These are phyloP conservation scores for Globodera ellingtonae DNA, from an alignment of 1,140 invertebrate genomes.

Conservation along the genomic window DNA sequence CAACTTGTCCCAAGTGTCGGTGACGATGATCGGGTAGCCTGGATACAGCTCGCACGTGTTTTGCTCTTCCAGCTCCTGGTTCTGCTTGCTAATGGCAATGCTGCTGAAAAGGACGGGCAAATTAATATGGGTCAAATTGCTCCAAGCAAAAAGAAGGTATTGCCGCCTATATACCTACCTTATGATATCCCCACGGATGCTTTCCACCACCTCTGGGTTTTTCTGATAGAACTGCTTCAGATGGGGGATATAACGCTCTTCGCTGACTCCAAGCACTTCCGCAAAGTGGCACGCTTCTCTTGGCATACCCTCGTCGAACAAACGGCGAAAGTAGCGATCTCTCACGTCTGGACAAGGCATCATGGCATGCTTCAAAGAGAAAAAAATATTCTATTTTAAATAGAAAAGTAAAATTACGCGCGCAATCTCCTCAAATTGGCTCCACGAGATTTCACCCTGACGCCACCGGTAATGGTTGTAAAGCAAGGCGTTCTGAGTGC, in stretches of 20 bases:
- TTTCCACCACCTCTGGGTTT: background rate
- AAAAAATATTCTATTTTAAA: background rate
- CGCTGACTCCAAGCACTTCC: background rate
- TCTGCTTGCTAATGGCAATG: constrained; percentile 13
- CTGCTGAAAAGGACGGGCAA: background rate
- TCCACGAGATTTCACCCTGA: background rate
- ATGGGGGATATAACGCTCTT: background rate
- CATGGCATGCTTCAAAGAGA: background rate
- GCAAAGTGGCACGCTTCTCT: constrained; percentile 17
- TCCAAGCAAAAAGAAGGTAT: background rate
- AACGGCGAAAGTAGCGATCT: constrained; percentile 10
- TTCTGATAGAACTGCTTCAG: background rate
- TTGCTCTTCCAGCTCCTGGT: constrained; percentile 18
- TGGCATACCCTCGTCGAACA: background rate
- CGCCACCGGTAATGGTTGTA: constrained; percentile 25
- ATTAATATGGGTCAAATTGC: background rate
- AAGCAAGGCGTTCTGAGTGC: constrained; percentile 17
- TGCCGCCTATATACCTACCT: background rate
- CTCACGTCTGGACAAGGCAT: background rate
- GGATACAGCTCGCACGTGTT: constrained; percentile 10
- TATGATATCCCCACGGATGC: background rate
- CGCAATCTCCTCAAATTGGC: constrained; percentile 32
- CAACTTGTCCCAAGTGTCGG: constrained; percentile 22
- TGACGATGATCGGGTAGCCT: constrained; percentile 19
- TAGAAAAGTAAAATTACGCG: constrained; percentile 10